These are phyloP conservation scores for Panorpa germanica DNA, from an alignment of 2,888 invertebrate genomes.

Conservation along the genomic window DNA sequence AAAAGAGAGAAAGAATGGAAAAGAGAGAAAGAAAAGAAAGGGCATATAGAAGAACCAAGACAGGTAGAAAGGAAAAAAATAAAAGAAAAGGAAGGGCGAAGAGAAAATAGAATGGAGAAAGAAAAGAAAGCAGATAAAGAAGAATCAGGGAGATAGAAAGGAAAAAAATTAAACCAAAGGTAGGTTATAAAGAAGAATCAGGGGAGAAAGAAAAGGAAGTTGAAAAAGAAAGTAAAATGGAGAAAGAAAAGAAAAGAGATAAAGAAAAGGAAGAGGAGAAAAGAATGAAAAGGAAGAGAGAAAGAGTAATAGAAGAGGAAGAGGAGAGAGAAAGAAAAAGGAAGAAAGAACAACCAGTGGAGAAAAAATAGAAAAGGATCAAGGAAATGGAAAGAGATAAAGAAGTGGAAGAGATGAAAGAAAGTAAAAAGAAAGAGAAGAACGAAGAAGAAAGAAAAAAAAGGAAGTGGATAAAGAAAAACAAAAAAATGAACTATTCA, in stretches of 20 bases:
- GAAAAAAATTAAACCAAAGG: constrained; percentile 1
- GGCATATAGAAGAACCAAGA: background rate
- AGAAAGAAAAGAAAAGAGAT: background rate
- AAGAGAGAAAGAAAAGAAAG: constrained; percentile 2
- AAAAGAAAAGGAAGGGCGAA: background rate
- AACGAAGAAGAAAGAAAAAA: constrained; percentile 2
- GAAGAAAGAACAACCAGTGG: constrained; percentile 1
- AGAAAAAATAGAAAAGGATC: constrained; percentile 1
- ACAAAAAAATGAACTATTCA: no score
- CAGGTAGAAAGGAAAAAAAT: background rate
- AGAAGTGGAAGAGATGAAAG: background rate
- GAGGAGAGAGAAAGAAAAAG: background rate
- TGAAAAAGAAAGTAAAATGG: background rate
- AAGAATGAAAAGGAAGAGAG: background rate
- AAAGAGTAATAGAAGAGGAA: constrained; percentile 5
- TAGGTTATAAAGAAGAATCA: background rate
- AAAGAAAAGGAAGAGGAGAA: constrained; percentile 2
- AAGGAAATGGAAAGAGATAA: background rate
- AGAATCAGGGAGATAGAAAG: background rate
- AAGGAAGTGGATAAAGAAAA: constrained; percentile 3
- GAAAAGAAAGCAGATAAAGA: background rate
- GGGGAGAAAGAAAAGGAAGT: background rate
- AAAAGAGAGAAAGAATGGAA: background rate
- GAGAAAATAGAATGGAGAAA: background rate
- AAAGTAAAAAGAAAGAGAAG: background rate